Evolutionary conservation across 2,797 vertebrate species (phyloP), one percentile per base, ranked within the genome.

Genomic region (Cryptoblepharus egeriae): DNA sequence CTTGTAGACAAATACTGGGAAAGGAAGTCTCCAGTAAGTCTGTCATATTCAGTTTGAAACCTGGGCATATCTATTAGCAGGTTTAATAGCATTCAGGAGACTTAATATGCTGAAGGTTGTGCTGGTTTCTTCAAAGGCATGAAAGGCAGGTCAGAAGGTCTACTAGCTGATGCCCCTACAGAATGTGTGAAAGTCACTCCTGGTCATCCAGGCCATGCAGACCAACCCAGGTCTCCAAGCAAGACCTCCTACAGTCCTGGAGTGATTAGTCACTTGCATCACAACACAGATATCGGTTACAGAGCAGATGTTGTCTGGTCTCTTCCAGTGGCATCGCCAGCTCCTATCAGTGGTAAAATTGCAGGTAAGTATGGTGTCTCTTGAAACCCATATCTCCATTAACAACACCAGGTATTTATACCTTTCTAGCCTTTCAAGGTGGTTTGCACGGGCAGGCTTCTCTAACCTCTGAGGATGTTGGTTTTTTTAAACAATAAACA

Each of bases 301-400:
- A 77, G 82, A 64, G 35, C 85, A 13, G 81, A 89, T 64, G 84
- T 84, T 26, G 26, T 90, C 81, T 82, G 77, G 84, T 83, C 90
- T 1, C 88, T 81, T 80, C 92, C 89, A 60, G 12, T 35, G 9
- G 1, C 75, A 65, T 83, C 73, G 0, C 37, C 88, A 0, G 85
- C 91, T n/a, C 95, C 95, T 79, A 94, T 92, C 0, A 95, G 95
- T 2, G 97, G 97, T 67, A 97, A 95, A 89, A 96, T 98, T 4
- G 94, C 97, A 94, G 97, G 98, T 98, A 92, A 92, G 87, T 57
- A 30, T 4, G 49, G 45, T n/a, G 20, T 78, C 39, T 65, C 35
- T 58, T 2, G 30, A 30, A 6, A 80, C 77, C 37, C 0, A 1
- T 1, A 77, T 75, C 76, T 9, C 1, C 32, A 24, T 74, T n/a